phyloP scores from a whole-genome alignment of 2,888 invertebrate genomes.

The Scaeva pyrastri region DNA sequence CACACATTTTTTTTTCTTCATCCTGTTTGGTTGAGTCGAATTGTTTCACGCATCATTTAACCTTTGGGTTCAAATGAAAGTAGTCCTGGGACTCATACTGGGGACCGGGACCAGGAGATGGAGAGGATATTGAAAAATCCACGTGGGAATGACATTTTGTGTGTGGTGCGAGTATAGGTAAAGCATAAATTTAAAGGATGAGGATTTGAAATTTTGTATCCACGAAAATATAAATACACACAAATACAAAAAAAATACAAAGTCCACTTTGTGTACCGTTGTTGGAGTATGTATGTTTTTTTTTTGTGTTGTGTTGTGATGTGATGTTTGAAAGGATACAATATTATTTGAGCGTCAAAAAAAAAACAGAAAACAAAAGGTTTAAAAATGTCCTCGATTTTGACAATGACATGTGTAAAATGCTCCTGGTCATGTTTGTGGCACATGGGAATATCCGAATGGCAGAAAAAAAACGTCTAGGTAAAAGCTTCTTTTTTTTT shows the following conservation, averaged over 20 bases:
- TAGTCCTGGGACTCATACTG: no score
- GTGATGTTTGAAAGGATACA: not conserved
- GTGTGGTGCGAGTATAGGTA: not conserved
- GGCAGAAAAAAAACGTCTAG: not conserved
- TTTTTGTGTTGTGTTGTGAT: constrained; percentile 31
- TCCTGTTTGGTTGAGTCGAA: not conserved
- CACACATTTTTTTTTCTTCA: constrained; percentile 14
- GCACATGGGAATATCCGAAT: not conserved
- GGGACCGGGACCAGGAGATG: no score
- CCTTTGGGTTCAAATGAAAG: constrained; percentile 49
- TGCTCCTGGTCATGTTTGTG: not conserved
- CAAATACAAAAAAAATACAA: not conserved
- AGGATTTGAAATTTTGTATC: constrained; percentile 26
- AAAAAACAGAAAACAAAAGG: constrained; percentile 5
- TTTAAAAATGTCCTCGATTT: constrained; percentile 6
- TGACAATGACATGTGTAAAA: constrained; percentile 9
- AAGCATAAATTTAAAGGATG: constrained; percentile 21
- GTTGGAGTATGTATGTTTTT: not conserved
- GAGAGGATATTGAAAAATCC: constrained; percentile 23
- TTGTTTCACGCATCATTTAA: constrained; percentile 67
- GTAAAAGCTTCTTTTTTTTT: not conserved
- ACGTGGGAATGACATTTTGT: constrained; percentile 29
- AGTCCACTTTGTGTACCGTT: not conserved
- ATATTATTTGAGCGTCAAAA: not conserved
- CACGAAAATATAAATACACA: not conserved